These are phyloP conservation scores for Drymodes brunneopygia DNA, from an alignment of 2,113 vertebrate genomes.

Conservation along the genomic window DNA sequence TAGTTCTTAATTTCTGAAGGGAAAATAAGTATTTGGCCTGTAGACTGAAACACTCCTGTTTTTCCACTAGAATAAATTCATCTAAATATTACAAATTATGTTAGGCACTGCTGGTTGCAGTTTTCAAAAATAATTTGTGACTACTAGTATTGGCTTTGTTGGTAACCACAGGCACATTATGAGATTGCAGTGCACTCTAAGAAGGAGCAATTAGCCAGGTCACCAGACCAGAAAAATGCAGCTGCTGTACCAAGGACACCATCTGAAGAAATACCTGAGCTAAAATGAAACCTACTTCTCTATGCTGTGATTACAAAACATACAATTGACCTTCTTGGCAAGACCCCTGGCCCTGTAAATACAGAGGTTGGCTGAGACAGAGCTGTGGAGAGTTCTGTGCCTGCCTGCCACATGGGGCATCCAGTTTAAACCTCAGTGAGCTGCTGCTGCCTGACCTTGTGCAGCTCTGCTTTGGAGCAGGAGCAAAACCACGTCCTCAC, in stretches of 20 bases:
- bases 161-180: neutral
- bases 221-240: neutral
- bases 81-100: neutral
- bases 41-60: neutral
- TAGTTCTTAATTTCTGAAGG: neutral
- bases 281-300: neutral
- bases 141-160: neutral
- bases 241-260: neutral
- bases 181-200: neutral
- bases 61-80: neutral
- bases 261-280: constrained; percentile 42
- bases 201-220: neutral
- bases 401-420: neutral
- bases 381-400: neutral
- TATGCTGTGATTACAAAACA: neutral
- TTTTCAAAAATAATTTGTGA: neutral
- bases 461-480: neutral
- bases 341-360: neutral
- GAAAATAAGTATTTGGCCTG: neutral
- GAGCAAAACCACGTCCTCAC: neutral
- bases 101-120: constrained; percentile 58
- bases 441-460: neutral
- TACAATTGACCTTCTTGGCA: neutral
- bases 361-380: neutral
- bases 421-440: neutral